Evolutionary conservation across 2,888 invertebrate species (phyloP), one percentile per base, ranked within the genome.

Genomic region (Nemotelus nigrinus): DNA sequence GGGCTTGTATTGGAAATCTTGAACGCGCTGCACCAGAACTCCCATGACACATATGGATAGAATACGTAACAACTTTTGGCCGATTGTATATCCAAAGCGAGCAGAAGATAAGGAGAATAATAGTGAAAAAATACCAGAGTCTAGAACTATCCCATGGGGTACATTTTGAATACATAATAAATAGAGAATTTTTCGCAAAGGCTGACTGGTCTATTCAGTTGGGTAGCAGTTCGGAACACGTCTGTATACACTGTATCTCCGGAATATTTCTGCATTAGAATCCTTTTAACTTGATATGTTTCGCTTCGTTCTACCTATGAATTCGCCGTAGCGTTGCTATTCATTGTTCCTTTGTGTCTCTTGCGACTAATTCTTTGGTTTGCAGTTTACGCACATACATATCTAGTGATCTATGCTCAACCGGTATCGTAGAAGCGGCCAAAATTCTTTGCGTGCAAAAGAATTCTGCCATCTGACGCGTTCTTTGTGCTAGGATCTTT

Each of bases 161-260:
- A 43, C 78, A 79, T 79, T 76, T 78, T 79, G 79, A 79, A 79
- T 76, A 76, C 76, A 76, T 79, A 79, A 79, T 78, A 79, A 79
- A 79, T 78, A 79, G 78, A 74, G 70, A 70, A 2, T 48, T 74
- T 65, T 72, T 76, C 4, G 72, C 47, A 50, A 50, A 43, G 41
- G 55, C 70, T 53, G 74, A 63, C 60, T 75, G 45, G 60, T 53
- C 77, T 76, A 78, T 76, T 68, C 76, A 67, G 72, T 63, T 71
- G 77, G 76, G 68, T 76, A 78, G 67, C 53, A 43, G 47, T 68
- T 68, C 60, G 25, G 39, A 45, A 72, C 53, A n/a, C 48, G 74
- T 60, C 63, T 48, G 48, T 63, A 41, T 74, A 60, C 53, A 63
- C 50, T 10, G 7, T 25, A 5, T 65, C 65, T 65, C 45, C 45